phyloP scores from a whole-genome alignment of 2,888 invertebrate species.

The Drosophila pseudotalamancana region DNA sequence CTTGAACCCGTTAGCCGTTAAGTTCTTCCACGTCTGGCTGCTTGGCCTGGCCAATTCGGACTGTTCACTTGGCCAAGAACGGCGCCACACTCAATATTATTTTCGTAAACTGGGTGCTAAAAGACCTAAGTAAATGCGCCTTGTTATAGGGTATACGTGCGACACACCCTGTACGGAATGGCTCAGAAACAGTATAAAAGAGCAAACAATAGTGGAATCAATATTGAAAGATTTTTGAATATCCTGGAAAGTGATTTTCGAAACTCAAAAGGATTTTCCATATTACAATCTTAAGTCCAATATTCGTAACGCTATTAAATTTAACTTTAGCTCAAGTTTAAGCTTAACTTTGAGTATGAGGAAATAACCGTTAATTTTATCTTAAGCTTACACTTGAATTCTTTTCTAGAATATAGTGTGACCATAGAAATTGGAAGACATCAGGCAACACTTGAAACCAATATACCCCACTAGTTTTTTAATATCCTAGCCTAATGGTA shows the following conservation, averaged over 20 bases:
- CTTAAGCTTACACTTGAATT: too few species aligned
- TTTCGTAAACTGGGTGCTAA: slow-evolving; percentile 45
- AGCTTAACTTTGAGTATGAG: too few species aligned
- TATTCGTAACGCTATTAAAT: too few species aligned
- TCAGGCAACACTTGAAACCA: not conserved
- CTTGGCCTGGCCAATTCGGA: slow-evolving; percentile 56
- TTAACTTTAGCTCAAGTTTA: too few species aligned
- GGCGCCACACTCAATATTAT: slow-evolving; percentile 37
- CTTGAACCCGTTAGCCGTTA: slow-evolving; percentile 1
- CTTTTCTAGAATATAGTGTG: not conserved
- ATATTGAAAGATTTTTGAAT: not conserved
- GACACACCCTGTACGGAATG: slow-evolving; percentile 42
- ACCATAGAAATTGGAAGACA: not conserved
- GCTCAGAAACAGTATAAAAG: slow-evolving; percentile 42
- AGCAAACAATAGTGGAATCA: slow-evolving; percentile 28
- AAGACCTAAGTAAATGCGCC: slow-evolving; percentile 4
- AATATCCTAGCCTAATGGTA: slow-evolving; percentile 39
- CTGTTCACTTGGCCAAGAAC: slow-evolving; percentile 48
- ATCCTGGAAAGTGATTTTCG: too few species aligned
- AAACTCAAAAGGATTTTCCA: too few species aligned
- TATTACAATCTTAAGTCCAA: too few species aligned
- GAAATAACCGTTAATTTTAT: too few species aligned
- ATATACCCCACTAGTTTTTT: slow-evolving; percentile 1
- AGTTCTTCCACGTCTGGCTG: slow-evolving; percentile 49
- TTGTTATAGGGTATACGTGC: slow-evolving; percentile 5